Base-by-base conservation (phyloP, 1,140 invertebrate genomes). In the Drosophila parabipectinata region DNA sequence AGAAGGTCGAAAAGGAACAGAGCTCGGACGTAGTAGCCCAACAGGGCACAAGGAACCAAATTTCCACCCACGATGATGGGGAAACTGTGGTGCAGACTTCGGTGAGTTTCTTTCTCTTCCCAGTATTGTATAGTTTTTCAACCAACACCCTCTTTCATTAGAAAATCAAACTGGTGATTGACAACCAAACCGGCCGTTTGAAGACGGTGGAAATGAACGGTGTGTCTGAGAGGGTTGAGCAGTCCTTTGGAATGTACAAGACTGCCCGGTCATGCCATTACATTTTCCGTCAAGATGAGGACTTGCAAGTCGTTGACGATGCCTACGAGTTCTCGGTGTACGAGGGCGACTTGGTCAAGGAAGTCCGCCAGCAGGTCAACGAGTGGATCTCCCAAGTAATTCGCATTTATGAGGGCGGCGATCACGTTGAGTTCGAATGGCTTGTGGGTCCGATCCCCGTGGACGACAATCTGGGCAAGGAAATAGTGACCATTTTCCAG, bases 361-460 rank as follows among this genome's bases (percentile, higher is more conserved):
- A 99, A 93, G 93, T 98, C 10, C 95, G 97, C 73, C 96, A 98
- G 87, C 91, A 90, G 12, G 94, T 95, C 64, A 94, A 93, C 48
- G 93, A 95, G 10, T 99, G 96, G 96, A 92, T 97, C 0, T 96
- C 94, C 18, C 96, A 98, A 93, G 94, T 96, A 0, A 93, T 98
- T 28, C 92, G 98, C 59, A 79, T 98, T 0, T 97, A 97, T 69
- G 93, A 94, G 1, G 92, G 92, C 4, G 93, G 94, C 32, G 93
- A 95, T 52, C 93, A 94, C 47, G 93, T 97, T 0, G 98, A 99
- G 92, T 95, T 99, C 60, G 96, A 99, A 81, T 99, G 97, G 97
- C 92, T 98, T 1, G 94, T 99, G 69, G 98, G 98, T 39, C 98
- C 98, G 0, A 97, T 99, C 67, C 97, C 98, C 7, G 93, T 97